A percentile compares a stretch with the other conserved stretches of the same genome.
These are phyloP conservation scores for Pseudolaguvia tuberculata DNA, from an alignment of 2,113 vertebrate species.

Conservation along the genomic window DNA sequence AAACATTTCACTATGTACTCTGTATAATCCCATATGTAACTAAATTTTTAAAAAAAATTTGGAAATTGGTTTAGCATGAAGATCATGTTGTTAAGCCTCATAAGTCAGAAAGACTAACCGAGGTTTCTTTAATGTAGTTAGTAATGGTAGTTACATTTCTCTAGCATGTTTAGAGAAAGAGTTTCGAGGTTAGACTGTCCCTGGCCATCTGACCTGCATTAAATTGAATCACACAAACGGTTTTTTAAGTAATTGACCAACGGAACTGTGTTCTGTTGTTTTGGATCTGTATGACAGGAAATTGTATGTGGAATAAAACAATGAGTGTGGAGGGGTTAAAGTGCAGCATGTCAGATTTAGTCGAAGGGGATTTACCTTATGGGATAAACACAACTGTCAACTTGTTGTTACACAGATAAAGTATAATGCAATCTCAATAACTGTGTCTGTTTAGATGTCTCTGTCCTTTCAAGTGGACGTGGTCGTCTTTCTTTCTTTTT, in stretches of 20 bases:
- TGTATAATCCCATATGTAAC: too few relatives aligned
- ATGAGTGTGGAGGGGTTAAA: background rate
- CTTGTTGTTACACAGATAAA: background rate
- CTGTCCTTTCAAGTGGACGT: background rate
- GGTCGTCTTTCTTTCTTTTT: background rate
- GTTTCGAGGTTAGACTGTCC: too few relatives aligned
- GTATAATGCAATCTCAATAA: background rate
- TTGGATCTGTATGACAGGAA: conserved; percentile 3
- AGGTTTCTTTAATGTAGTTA: too few relatives aligned
- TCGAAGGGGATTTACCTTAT: conserved; percentile 16
- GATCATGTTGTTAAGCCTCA: background rate
- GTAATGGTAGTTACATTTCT: too few relatives aligned
- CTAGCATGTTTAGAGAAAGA: background rate
- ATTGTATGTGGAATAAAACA: conserved; percentile 9
- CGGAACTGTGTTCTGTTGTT: background rate
- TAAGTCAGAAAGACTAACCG: background rate
- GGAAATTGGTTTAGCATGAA: too few relatives aligned
- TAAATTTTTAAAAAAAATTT: too few relatives aligned
- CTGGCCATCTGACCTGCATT: conserved; percentile 5
- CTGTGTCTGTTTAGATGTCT: background rate
- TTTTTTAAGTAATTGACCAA: conserved; percentile 9
- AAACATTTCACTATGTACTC: too few relatives aligned
- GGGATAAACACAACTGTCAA: conserved; percentile 2
- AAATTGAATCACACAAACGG: background rate
- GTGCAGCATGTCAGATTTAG: background rate